phyloP scores from a whole-genome alignment of 2,113 vertebrate species.

The Osmerus mordax region DNA sequence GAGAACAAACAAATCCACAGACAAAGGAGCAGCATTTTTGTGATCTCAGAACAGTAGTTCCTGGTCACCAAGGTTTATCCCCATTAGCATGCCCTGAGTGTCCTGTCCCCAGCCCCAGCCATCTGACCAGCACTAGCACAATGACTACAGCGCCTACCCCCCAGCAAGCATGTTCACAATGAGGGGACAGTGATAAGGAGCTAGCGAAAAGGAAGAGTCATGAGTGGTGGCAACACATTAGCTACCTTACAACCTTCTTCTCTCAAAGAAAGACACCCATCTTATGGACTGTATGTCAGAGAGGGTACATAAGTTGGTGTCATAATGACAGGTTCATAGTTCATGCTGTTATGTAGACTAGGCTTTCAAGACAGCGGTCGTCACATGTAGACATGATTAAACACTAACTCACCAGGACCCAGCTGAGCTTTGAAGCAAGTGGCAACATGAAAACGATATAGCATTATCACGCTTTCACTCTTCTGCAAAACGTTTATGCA shows the following conservation, averaged over 20 bases:
- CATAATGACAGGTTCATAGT: neutral
- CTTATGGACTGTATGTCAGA: no score
- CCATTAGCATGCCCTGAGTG: no score
- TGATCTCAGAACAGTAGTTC: slow-evolving; percentile 6
- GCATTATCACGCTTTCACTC: neutral
- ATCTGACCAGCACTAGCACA: no score
- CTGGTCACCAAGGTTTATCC: slow-evolving; percentile 8
- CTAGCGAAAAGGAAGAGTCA: neutral
- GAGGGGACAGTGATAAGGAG: slow-evolving; percentile 7
- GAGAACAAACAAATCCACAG: slow-evolving; percentile 5
- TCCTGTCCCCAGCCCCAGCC: no score
- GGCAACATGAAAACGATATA: slow-evolving; percentile 20
- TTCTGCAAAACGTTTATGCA: no score
- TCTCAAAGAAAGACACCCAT: no score
- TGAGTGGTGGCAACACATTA: neutral
- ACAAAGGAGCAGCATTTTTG: slow-evolving; percentile 10
- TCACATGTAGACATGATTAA: neutral
- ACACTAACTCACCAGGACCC: neutral
- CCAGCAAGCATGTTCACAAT: slow-evolving; percentile 12
- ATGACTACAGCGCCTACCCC: no score
- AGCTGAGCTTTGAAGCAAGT: slow-evolving; percentile 5
- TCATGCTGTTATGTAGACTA: neutral
- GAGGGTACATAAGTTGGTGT: no score
- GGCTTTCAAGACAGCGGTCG: neutral
- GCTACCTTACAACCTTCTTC: no score